These are phyloP conservation scores for Nemoura dubitans DNA, from an alignment of 2,888 invertebrate species.

Conservation along the genomic window DNA sequence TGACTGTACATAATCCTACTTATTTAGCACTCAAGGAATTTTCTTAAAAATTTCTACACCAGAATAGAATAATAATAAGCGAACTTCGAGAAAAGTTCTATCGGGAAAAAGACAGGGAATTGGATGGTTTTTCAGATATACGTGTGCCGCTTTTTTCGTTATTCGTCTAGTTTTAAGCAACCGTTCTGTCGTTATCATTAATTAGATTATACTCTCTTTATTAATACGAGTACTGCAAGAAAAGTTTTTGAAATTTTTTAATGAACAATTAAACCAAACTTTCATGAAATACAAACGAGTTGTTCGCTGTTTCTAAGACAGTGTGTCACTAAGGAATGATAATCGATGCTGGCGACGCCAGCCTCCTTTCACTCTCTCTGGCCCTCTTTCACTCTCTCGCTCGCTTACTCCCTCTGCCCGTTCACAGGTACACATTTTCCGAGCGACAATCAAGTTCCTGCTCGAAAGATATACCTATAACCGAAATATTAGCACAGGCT, in stretches of 20 bases:
- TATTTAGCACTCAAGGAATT: slow-evolving; percentile 7
- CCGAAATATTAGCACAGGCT: no score
- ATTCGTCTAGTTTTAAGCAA: not conserved
- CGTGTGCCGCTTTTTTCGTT: not conserved
- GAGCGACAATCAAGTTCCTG: not conserved
- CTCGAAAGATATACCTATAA: not conserved
- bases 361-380: no score
- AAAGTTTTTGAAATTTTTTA: not conserved
- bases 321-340: not conserved
- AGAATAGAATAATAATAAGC: not conserved
- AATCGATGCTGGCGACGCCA: not conserved
- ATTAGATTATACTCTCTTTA: not conserved
- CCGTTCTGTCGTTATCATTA: not conserved
- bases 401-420: no score
- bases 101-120: not conserved
- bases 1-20: not conserved
- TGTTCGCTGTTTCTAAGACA: not conserved
- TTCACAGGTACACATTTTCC: not conserved
- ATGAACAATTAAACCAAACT: slow-evolving; percentile 7
- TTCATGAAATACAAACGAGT: not conserved
- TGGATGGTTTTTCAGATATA: not conserved
- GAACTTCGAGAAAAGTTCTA: not conserved
- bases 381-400: no score
- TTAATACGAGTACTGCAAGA: not conserved
- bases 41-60: not conserved